Base-by-base conservation (phyloP, 2,888 invertebrate genomes). In the Ernsta delagoae region DNA sequence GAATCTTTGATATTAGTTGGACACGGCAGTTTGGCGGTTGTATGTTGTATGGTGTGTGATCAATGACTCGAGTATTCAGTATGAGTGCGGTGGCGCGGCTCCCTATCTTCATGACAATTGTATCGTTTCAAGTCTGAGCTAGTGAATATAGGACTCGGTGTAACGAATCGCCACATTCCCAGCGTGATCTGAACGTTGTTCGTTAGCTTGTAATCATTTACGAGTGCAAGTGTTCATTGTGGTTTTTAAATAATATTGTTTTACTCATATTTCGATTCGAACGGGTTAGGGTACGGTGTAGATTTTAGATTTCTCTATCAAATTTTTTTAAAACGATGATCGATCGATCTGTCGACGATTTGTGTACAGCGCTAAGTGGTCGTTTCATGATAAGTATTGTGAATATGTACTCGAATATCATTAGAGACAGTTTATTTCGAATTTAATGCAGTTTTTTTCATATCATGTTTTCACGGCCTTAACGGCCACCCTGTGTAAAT, bases 381-480 rank as follows among this genome's bases (percentile, higher is more conserved):
- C 81, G 81, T 85, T 84, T 84, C 83, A 79, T 81, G 81, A 83
- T 85, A 86, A 85, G 81, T 83, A 86, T 87, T 88, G 89, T 90
- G 85, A 89, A 90, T 89, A 88, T 90, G 87, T 89, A 89, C 92
- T 92, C 92, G 92, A 92, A 92, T 91, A 92, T 89, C 87, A 85
- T 86, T 85, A 84, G 86, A 83, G 86, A 83, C 82, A 83, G 83
- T 85, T 82, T 82, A 83, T 83, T 86, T 87, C 85, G 85, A 83
- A 85, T 83, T 81, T 82, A 79, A 82, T 79, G 73, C 73, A 53
- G 67, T 24, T 81, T 80, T 83, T 85, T 84, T 84, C 80, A 79
- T 83, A 72, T 63, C 79, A 78, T 74, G 79, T 74, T 79, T 83
- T 79, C 82, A 80, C 78, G 83, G 76, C 82, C 81, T 71, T 64